Conservation (phyloP, 2,797 vertebrate species). For the Carduelis carduelis region DNA sequence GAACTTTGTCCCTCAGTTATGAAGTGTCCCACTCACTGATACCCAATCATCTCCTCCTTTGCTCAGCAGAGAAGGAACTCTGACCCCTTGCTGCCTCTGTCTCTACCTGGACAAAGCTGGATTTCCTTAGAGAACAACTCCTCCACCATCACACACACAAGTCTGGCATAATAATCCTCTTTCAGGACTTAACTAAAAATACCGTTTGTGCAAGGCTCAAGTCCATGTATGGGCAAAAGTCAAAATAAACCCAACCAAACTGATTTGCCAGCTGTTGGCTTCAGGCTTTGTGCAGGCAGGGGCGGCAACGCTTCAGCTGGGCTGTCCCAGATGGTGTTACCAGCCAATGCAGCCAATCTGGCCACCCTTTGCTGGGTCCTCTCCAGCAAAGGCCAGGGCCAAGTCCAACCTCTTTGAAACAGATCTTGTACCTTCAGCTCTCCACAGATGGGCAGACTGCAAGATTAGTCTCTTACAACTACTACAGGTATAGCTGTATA, state of each 20-base stretch:
- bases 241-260: not conserved
- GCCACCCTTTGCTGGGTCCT: not conserved
- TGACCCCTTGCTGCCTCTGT: not conserved
- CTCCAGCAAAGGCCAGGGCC: not conserved
- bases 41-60: not conserved
- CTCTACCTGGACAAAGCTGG: not conserved
- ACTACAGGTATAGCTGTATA: rapidly evolving
- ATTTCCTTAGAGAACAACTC: not conserved
- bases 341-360: not conserved
- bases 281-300: not conserved
- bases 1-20: not conserved
- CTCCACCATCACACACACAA: not conserved
- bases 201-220: not conserved
- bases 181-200: conserved; percentile 36
- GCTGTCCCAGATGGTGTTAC: not conserved
- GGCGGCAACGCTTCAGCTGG: not conserved
- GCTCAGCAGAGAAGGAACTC: not conserved
- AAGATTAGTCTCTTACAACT: not conserved
- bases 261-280: conserved; percentile 12
- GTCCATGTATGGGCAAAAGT: conserved; percentile 41
- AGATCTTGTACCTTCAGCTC: not conserved
- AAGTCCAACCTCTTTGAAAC: not conserved
- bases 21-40: not conserved
- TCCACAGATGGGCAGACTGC: too few species aligned
- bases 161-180: not conserved